Percentiles rank a stretch among this genome's conserved stretches.
Conservation (phyloP, 2,797 vertebrate genomes). For the Semotilus atromaculatus region DNA sequence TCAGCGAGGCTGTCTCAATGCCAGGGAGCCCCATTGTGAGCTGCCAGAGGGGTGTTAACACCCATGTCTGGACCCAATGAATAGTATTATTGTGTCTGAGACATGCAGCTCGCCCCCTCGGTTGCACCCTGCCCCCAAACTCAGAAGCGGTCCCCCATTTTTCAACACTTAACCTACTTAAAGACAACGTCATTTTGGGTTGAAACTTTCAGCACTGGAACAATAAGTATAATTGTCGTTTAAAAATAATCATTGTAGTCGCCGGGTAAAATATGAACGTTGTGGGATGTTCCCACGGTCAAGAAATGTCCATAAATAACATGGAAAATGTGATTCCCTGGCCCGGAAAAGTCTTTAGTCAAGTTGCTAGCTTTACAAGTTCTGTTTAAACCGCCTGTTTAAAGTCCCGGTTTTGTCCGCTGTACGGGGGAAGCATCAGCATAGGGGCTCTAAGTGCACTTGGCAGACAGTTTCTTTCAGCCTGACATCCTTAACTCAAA, state of each 20-base stretch:
- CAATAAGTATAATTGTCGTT: neutral
- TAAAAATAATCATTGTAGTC: neutral
- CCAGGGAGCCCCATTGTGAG: conserved; percentile 85
- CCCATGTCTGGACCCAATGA: conserved; percentile 85
- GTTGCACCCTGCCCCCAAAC: conserved; percentile 65
- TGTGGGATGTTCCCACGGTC: conserved; percentile 5
- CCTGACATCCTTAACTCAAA: conserved; percentile 78
- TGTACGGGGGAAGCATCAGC: conserved; percentile 72
- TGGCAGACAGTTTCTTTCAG: conserved; percentile 75
- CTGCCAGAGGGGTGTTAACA: conserved; percentile 86
- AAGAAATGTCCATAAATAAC: neutral
- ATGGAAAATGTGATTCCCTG: neutral
- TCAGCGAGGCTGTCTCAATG: conserved; percentile 81
- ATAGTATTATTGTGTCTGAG: conserved; percentile 91
- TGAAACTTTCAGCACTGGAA: conserved; percentile 66
- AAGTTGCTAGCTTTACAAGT: conserved; percentile 4
- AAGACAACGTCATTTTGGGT: conserved; percentile 69
- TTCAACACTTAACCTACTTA: conserved; percentile 51
- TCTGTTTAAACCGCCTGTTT: neutral
- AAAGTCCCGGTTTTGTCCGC: conserved; percentile 63
- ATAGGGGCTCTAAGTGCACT: conserved; percentile 75
- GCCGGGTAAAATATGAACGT: neutral
- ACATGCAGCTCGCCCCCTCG: conserved; percentile 75
- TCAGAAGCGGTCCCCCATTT: conserved; percentile 12
- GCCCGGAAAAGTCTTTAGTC: neutral